A percentile compares a stretch with the other conserved stretches of the same genome.
phyloP scores from a whole-genome alignment of 2,797 vertebrate species.

The Protosalanx chinensis region DNA sequence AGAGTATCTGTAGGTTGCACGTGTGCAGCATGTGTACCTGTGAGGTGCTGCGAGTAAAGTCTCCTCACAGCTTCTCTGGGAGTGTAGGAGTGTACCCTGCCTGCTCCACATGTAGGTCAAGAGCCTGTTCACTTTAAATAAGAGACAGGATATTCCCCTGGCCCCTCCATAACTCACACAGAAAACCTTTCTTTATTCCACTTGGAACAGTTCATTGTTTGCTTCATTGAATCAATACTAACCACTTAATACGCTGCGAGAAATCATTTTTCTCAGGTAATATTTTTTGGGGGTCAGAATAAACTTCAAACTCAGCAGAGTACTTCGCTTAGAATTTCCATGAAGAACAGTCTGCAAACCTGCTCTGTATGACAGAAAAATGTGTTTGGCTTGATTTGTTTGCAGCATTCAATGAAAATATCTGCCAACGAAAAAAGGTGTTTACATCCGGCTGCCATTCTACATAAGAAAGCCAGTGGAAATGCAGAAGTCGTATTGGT shows the following conservation, averaged over 20 bases:
- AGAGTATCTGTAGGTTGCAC: background rate
- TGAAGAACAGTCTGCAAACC: background rate
- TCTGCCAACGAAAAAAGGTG: background rate
- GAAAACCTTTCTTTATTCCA: slow-evolving; percentile 31
- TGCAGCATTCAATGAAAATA: background rate
- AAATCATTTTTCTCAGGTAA: slow-evolving; percentile 21
- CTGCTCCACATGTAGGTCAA: slow-evolving; percentile 65
- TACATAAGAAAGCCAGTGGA: background rate
- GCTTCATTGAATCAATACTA: slow-evolving; percentile 34
- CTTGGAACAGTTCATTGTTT: slow-evolving; percentile 24
- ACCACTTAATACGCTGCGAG: slow-evolving; percentile 16
- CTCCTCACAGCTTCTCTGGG: slow-evolving; percentile 15
- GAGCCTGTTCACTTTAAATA: slow-evolving; percentile 63
- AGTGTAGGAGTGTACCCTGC: slow-evolving; percentile 26
- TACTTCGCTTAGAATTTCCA: background rate
- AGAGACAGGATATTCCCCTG: slow-evolving; percentile 55
- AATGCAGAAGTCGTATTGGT: background rate
- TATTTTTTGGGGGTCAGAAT: background rate
- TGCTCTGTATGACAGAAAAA: background rate
- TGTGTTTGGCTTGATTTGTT: background rate
- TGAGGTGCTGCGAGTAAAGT: slow-evolving; percentile 29
- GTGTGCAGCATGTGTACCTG: background rate
- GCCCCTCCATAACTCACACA: slow-evolving; percentile 35
- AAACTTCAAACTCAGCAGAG: background rate
- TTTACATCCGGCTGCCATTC: background rate